Evolutionary conservation across 2,113 vertebrate genomes (phyloP), one percentile per base, ranked within the genome.

Genomic region (Gallinago undulata): DNA sequence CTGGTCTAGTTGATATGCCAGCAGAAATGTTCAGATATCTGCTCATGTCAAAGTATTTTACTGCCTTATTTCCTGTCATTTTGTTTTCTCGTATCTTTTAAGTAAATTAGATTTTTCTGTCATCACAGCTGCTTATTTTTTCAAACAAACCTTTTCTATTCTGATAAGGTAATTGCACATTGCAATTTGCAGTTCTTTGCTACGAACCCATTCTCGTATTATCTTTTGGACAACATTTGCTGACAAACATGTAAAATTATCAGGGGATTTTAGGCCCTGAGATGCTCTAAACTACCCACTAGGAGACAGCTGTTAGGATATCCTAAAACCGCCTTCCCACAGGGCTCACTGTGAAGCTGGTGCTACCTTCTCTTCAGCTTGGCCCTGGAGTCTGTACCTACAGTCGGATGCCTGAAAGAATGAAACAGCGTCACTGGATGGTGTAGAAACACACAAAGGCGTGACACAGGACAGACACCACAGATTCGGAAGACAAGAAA

Each of bases 401-500:
- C 45, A 11, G 2, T 2, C 6, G 10, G 68, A 72, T 48, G 53
- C 24, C 25, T 13, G 33, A 35, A 80, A 59, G 73, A 60, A 64
- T 1, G 9, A n/a, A 53, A 23, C 11, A n/a, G 66, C 27, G 0
- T 10, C 28, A 30, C 19, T 14, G 3, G 66, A 24, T 23, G 51
- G 22, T 7, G 33, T 47, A 67, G 28, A n/a, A 55, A 60, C 0
- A 4, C 6, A 4, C 37, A 12, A 51, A n/a, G n/a, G 27, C 28
- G 7, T 2, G 13, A 12, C 1, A 11, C n/a, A 22, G 48, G 33
- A 45, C 39, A 53, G 67, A 11, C 19, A 14, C 41, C 12, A 3
- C 23, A 2, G 47, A 11, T 23, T 9, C 0, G 1, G 60, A 24
- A 73, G 28, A 21, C 1, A 3, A 3, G 3, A 33, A 12, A 13